These are phyloP conservation scores for Adela reaumurella DNA, from an alignment of 2,888 invertebrate genomes.

Conservation along the genomic window DNA sequence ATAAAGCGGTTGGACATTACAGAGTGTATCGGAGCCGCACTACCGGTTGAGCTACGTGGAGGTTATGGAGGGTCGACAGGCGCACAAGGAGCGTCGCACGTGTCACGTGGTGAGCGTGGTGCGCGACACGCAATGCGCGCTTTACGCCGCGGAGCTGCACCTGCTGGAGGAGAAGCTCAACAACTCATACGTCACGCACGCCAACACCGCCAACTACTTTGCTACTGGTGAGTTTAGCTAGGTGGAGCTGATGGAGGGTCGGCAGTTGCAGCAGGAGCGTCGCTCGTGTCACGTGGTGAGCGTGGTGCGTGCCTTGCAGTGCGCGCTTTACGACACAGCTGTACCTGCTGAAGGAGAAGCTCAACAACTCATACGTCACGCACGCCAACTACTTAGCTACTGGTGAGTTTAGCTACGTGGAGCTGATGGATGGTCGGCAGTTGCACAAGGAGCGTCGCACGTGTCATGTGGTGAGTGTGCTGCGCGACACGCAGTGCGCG, in stretches of 20 bases:
- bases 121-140: constrained; percentile 48
- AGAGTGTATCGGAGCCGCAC: constrained; percentile 11
- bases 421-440: constrained; percentile 30
- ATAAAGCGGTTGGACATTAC: too few species aligned
- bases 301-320: constrained; percentile 47
- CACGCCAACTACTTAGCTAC: constrained; percentile 30
- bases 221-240: constrained; percentile 42
- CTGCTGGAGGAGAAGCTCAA: too few species aligned
- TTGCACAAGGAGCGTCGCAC: constrained; percentile 23
- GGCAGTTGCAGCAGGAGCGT: constrained; percentile 27
- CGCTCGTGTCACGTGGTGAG: constrained; percentile 22
- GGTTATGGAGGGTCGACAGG: constrained; percentile 27
- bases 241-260: constrained; percentile 33
- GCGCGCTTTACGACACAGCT: constrained; percentile 42
- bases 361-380: too few species aligned
- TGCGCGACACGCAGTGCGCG: constrained; percentile 49
- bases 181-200: constrained; percentile 17
- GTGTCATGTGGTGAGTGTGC: constrained; percentile 24
- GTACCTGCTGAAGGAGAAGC: constrained; percentile 31
- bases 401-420: constrained; percentile 46
- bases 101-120: constrained; percentile 27
- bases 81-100: constrained; percentile 24
- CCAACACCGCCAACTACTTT: constrained; percentile 26
- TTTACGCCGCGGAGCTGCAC: constrained; percentile 49
- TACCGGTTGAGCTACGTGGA: constrained; percentile 52